Evolutionary conservation across 2,113 vertebrate genomes (phyloP), one percentile per base, ranked within the genome.

Genomic region (Turdus rufiventris): DNA sequence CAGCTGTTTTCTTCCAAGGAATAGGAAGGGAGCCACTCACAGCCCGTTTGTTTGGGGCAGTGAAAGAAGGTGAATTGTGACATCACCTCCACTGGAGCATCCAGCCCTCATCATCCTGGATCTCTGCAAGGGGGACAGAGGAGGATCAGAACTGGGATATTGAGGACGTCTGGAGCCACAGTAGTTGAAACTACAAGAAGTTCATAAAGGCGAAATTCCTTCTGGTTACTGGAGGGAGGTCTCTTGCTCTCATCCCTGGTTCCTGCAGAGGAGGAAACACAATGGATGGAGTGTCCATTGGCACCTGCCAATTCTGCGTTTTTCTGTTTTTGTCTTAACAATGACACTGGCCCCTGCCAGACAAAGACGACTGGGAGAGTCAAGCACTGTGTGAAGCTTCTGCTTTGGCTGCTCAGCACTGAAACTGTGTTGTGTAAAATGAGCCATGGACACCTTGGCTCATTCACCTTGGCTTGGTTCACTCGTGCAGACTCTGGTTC

Each of bases 71-170:
- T 34, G 34, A 53, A 45, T 8, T 94, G 71, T 3, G 3, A 34
- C 67, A 82, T 53, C 58, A 33, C 28, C 61, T 88, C 50, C 67
- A 28, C 48, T 47, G 74, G 21, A 85, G n/a, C 74, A 63, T 72
- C 85, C 82, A 88, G 12, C 28, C 28, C 53, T 53, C 9, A 0
- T 19, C 61, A 63, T 13, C 56, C 26, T 1, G 1, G 4, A 0
- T 61, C 60, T 79, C 54, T 85, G 31, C 0, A 0, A 75, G 51
- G 40, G 34, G 21, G 13, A 71, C 36, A 40, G 29, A 61, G 29
- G 4, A 57, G 40, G 34, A 9, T 14, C 33, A 57, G 18, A 38
- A 42, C 77, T 6, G 3, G 72, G 33, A 61, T 25, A 56, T 43
- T 1, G 3, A 67, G 43, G 56, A 60, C 34, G 62, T 34, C 33